These are phyloP conservation scores for Trachelipus rathkii DNA, from an alignment of 1,140 invertebrate species.

Conservation along the genomic window DNA sequence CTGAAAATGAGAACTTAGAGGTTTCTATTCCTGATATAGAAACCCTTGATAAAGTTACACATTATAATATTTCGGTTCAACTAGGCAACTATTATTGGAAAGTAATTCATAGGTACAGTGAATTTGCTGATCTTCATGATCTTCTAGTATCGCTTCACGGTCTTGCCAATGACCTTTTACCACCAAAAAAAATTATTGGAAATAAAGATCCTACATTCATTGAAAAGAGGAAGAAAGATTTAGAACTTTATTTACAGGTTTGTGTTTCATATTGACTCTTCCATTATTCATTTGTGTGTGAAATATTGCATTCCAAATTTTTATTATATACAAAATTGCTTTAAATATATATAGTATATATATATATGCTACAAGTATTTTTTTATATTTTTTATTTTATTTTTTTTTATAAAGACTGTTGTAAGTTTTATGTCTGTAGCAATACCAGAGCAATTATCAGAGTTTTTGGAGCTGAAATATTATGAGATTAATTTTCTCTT, in stretches of 20 bases:
- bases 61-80: conserved; percentile 63
- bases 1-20: neutral
- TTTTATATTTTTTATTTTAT: neutral
- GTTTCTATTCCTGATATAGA: conserved; percentile 1
- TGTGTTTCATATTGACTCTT: conserved; percentile 36
- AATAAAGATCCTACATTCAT: conserved; percentile 76
- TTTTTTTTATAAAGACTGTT: conserved; percentile 31
- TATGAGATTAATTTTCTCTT: conserved; percentile 78
- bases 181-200: conserved; percentile 83
- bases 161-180: conserved; percentile 75
- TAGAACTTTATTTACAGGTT: conserved; percentile 76
- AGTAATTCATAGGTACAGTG: conserved; percentile 78
- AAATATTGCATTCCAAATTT: neutral
- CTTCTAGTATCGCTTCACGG: conserved; percentile 63
- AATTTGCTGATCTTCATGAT: conserved; percentile 82
- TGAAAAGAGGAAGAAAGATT: conserved; percentile 69
- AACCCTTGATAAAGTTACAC: conserved; percentile 19
- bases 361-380: too few species aligned
- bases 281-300: conserved; percentile 7
- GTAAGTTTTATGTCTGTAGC: conserved; percentile 49
- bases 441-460: conserved; percentile 68
- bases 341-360: too few species aligned
- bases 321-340: conserved; percentile 47
- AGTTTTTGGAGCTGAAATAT: conserved; percentile 73
- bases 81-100: conserved; percentile 71